Conservation (phyloP, 30 jellyfish, hydroid and myxozoan species). For the Aurelia aurita complex sp. Pacific region DNA sequence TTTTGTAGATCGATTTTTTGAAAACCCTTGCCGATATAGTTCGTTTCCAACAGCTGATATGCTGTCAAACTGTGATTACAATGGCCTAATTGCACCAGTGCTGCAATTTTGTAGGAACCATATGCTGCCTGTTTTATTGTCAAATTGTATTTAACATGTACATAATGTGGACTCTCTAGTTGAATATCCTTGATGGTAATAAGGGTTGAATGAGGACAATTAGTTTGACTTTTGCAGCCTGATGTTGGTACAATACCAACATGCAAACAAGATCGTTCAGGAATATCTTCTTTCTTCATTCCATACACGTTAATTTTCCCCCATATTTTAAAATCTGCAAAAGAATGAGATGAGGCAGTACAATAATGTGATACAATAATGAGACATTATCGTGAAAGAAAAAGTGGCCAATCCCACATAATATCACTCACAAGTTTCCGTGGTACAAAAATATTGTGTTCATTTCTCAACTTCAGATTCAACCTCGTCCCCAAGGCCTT, state of each 20-base stretch:
- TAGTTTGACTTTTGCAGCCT: background rate
- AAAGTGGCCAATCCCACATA: background rate
- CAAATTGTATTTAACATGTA: too few species aligned
- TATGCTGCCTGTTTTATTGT: too few species aligned
- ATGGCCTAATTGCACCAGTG: slow-evolving; percentile 25
- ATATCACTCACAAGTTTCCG: slow-evolving; percentile 24
- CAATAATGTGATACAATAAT: background rate
- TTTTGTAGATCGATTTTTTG: too few species aligned
- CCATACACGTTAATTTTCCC: background rate
- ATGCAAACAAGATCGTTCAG: slow-evolving; percentile 32
- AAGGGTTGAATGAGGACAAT: background rate
- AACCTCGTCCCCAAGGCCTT: too few species aligned
- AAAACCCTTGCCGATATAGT: background rate
- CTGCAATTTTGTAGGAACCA: slow-evolving; percentile 2
- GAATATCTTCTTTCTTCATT: slow-evolving; percentile 9
- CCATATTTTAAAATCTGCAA: background rate
- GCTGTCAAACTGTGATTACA: slow-evolving; percentile 4
- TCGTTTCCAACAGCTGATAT: background rate
- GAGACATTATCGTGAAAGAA: background rate
- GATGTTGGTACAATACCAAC: background rate
- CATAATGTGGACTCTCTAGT: too few species aligned
- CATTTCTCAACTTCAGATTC: slow-evolving; percentile 18
- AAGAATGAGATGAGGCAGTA: background rate
- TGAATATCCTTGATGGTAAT: slow-evolving; percentile 10
- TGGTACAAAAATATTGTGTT: slow-evolving; percentile 15